Evolutionary conservation across 2,113 vertebrate species (phyloP), one percentile per base, ranked within the genome.

Genomic region (Atrichornis clamosus): DNA sequence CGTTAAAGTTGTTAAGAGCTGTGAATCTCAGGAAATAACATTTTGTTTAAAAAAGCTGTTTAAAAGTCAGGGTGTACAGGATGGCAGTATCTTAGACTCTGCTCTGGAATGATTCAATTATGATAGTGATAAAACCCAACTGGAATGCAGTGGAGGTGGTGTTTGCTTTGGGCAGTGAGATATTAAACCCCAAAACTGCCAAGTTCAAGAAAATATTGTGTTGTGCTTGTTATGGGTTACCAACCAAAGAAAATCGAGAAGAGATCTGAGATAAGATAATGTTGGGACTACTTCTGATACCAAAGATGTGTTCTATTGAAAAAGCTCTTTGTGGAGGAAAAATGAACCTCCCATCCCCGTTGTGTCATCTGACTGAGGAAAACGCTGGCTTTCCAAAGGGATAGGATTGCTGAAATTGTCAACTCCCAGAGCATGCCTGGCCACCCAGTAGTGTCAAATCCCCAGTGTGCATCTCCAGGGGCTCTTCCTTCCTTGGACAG

Each of bases 401-500:
- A 26, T 3, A 12, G 37, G 47, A 70, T 41, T 35, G 64, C 72
- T 93, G 72, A 86, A 60, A 90, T 37, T 56, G 68, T 63, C 72
- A 92, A 65, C 32, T 93, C 93, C 89, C 78, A 60, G 39, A 64
- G 30, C 55, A 26, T 35, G 75, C 44, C 67, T 92, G 92, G 92
- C 93, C 96, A 96, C 92, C 90, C 88, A 81, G 88, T 68, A 96
- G 96, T 0, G 0, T 18, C 58, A 92, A 75, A 93, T 94, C 92
- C 93, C 95, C 5, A 7, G 93, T 23, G 93, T 50, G 88, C 83
- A 93, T 93, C 93, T 94, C 96, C 90, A 94, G 84, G 86, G 96
- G 83, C 86, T 96, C 92, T 96, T 96, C 93, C 88, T 94, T 84
- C 92, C 95, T 95, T 93, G 94, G 95, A 90, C 96, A 92, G 76